A percentile compares a stretch with the other conserved stretches of the same genome.
Conservation (phyloP, 2,888 invertebrate species). For the Amphipyra tragopoginis region DNA sequence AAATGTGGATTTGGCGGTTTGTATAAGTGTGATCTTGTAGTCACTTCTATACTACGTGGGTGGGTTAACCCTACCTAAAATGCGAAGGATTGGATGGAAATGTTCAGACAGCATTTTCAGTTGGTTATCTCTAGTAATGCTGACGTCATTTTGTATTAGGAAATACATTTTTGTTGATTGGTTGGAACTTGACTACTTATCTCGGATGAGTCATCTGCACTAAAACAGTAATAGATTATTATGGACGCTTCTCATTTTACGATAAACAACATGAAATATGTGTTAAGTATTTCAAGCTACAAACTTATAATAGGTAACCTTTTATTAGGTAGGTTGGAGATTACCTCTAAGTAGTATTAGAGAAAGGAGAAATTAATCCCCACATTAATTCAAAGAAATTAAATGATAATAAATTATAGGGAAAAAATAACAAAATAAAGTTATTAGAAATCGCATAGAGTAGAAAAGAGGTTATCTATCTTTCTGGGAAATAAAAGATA, state of each 20-base stretch:
- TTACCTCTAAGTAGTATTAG: too few relatives aligned
- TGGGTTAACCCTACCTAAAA: constrained; percentile 25
- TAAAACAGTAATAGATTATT: constrained; percentile 6
- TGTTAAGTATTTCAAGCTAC: too few relatives aligned
- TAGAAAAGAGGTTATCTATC: too few relatives aligned
- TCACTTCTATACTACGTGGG: constrained; percentile 40
- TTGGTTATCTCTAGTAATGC: constrained; percentile 19
- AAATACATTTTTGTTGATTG: neutral
- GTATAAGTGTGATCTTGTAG: constrained; percentile 48
- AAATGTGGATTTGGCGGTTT: constrained; percentile 77
- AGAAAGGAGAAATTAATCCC: too few relatives aligned
- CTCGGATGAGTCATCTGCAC: constrained; percentile 19
- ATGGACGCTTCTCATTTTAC: neutral
- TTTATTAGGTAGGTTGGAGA: too few relatives aligned
- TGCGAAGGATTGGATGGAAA: constrained; percentile 15
- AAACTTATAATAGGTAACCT: too few relatives aligned
- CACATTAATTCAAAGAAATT: too few relatives aligned
- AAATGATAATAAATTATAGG: too few relatives aligned
- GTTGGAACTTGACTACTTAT: constrained; percentile 1
- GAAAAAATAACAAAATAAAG: too few relatives aligned
- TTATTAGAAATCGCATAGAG: too few relatives aligned
- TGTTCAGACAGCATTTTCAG: constrained; percentile 6
- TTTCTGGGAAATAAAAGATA: too few relatives aligned
- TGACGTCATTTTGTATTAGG: constrained; percentile 6
- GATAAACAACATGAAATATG: neutral